Evolutionary conservation across 2,888 invertebrate species (phyloP).

Genomic region (Ochropleura leucogaster): DNA sequence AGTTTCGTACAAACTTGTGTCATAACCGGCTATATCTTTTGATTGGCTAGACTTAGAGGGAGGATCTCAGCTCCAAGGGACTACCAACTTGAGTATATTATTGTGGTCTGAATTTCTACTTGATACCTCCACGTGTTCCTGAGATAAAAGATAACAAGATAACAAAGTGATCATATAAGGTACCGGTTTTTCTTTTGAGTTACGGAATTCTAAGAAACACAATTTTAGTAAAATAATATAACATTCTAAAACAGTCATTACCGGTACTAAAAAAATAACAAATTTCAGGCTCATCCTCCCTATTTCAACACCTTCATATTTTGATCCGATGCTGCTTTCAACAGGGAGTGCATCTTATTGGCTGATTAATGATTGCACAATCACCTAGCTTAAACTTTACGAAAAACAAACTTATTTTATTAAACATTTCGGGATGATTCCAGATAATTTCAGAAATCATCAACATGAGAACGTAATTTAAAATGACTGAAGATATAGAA

Average conservation of each 20-base stretch:
- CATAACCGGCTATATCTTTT: no score
- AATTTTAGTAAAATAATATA: not conserved
- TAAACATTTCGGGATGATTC: not conserved
- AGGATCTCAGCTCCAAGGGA: no score
- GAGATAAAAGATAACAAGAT: no score
- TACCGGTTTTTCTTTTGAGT: no score
- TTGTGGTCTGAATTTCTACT: no score
- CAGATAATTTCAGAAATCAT: not conserved
- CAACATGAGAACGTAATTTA: not conserved
- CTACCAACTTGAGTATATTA: no score
- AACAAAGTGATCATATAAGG: no score
- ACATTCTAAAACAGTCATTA: not conserved
- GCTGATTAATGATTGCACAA: slow-evolving; percentile 87
- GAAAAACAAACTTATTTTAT: slow-evolving; percentile 69
- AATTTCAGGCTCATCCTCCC: slow-evolving; percentile 64
- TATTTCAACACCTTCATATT: slow-evolving; percentile 68
- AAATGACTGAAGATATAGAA: not conserved
- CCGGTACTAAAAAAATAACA: not conserved
- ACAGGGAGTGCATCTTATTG: slow-evolving; percentile 84
- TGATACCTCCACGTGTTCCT: no score
- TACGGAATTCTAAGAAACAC: not conserved
- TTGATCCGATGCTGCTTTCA: slow-evolving; percentile 79
- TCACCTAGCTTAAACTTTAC: slow-evolving; percentile 73
- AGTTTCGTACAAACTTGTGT: no score
- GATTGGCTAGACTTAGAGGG: no score